Conservation (phyloP, 2,113 vertebrate genomes). For the Tylochromis polylepis region DNA sequence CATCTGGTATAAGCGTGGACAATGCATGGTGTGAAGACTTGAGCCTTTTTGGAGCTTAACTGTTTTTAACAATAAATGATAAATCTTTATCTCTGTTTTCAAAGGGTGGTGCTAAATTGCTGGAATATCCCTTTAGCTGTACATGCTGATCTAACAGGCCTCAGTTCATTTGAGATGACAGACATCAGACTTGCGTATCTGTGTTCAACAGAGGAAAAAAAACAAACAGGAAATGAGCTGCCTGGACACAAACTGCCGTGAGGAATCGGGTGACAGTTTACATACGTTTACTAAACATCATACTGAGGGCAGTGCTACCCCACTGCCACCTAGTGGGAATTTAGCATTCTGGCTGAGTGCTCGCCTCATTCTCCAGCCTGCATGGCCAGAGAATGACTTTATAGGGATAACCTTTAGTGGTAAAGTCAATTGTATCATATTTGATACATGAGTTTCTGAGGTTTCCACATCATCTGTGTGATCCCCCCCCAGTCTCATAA, state of each 20-base stretch:
- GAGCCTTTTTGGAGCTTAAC: not conserved
- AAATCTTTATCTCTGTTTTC: not conserved
- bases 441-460: too few relatives aligned
- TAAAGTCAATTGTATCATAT: too few relatives aligned
- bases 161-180: not conserved
- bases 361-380: not conserved
- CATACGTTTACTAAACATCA: not conserved
- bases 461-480: too few relatives aligned
- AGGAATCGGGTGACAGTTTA: not conserved
- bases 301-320: not conserved
- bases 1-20: not conserved
- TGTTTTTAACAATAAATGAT: too few relatives aligned
- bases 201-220: not conserved
- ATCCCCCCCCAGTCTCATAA: too few relatives aligned
- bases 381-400: too few relatives aligned
- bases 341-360: too few relatives aligned
- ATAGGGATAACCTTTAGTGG: too few relatives aligned
- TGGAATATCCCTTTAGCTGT: not conserved
- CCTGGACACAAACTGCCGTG: not conserved
- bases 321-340: constrained; percentile 36
- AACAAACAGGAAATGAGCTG: not conserved
- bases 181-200: not conserved
- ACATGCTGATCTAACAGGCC: not conserved
- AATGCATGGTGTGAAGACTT: not conserved
- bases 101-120: not conserved